Conservation (phyloP, 2,888 invertebrate species). For the Gryllus longicercus region DNA sequence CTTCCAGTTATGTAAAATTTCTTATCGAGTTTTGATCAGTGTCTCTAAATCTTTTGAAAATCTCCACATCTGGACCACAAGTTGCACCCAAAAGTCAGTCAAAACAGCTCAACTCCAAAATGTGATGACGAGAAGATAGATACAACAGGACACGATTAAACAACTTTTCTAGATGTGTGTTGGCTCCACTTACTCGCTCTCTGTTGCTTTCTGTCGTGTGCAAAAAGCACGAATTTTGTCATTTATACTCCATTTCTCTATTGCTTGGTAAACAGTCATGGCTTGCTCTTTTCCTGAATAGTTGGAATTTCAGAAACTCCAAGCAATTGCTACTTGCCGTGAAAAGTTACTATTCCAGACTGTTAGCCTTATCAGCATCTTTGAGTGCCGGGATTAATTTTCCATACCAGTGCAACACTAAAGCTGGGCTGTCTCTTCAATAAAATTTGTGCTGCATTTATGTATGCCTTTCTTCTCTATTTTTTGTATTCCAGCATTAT, state of each 20-base stretch:
- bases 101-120: background rate
- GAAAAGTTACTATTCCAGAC: conserved; percentile 4
- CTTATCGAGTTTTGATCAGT: background rate
- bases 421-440: background rate
- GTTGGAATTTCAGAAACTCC: background rate
- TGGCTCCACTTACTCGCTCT: background rate
- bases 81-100: background rate
- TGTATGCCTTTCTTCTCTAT: background rate
- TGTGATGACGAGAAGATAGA: no score
- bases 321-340: background rate
- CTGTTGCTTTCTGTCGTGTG: background rate
- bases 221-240: conserved; percentile 19
- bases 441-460: no score
- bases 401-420: background rate
- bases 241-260: conserved; percentile 10
- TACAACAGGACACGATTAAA: no score
- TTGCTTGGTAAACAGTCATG: conserved; percentile 22
- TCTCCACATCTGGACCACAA: background rate
- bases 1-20: background rate
- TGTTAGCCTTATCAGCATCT: background rate
- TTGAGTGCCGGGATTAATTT: background rate
- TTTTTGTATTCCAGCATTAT: background rate
- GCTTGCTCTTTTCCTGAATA: conserved; percentile 26
- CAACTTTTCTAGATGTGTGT: no score
- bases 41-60: background rate